These are phyloP conservation scores for Collichthys lucidus DNA, from an alignment of 2,113 vertebrate species.

Conservation along the genomic window DNA sequence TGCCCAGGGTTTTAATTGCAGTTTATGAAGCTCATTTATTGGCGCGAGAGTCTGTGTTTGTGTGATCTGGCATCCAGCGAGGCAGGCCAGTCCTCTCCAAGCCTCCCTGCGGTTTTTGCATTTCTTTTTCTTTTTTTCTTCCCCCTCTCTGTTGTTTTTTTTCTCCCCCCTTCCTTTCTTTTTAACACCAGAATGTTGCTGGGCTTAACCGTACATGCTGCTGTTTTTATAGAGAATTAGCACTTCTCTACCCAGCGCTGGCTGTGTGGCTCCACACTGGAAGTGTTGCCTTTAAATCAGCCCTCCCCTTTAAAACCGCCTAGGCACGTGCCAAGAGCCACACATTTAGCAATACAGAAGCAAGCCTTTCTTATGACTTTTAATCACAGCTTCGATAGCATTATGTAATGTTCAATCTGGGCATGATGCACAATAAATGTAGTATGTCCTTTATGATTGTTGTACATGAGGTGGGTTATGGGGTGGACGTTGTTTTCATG, in stretches of 20 bases:
- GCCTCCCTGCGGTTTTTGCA: slow-evolving; percentile 78
- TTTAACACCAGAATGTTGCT: slow-evolving; percentile 76
- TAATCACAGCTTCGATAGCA: slow-evolving; percentile 52
- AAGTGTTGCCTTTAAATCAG: slow-evolving; percentile 81
- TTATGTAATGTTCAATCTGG: slow-evolving; percentile 14
- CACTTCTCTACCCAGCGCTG: slow-evolving; percentile 74
- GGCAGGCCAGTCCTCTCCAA: slow-evolving; percentile 66
- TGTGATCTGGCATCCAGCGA: slow-evolving; percentile 78
- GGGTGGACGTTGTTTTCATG: slow-evolving; percentile 20
- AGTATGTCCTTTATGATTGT: slow-evolving; percentile 20
- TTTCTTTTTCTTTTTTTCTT: slow-evolving; percentile 27
- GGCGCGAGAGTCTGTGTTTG: slow-evolving; percentile 75
- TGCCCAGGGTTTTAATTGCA: slow-evolving; percentile 88
- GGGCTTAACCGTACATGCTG: slow-evolving; percentile 75
- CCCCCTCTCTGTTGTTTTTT: slow-evolving; percentile 49
- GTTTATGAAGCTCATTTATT: slow-evolving; percentile 85
- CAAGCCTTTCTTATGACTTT: slow-evolving; percentile 47
- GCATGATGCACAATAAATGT: slow-evolving; percentile 20
- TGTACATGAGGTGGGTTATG: slow-evolving; percentile 37
- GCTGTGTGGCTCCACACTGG: slow-evolving; percentile 75
- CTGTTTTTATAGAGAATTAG: slow-evolving; percentile 86
- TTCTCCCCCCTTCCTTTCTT: slow-evolving; percentile 42
- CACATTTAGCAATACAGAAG: slow-evolving; percentile 63
- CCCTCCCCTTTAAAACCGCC: slow-evolving; percentile 61
- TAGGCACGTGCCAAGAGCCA: slow-evolving; percentile 72